These are phyloP conservation scores for Drosophila yooni DNA, from an alignment of 2,888 invertebrate species.

Conservation along the genomic window DNA sequence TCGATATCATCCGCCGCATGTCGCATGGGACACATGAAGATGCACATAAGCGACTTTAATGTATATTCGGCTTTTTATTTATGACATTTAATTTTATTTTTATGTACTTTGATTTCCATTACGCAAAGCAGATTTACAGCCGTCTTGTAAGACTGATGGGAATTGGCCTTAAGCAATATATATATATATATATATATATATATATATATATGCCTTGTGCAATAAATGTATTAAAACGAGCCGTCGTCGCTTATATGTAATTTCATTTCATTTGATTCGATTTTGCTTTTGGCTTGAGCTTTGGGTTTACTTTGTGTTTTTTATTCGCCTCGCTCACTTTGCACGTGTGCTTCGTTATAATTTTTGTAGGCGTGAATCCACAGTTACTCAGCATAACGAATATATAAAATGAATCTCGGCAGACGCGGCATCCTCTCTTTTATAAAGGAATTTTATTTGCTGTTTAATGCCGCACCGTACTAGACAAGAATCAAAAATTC, in stretches of 20 bases:
- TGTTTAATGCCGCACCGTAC: conserved; percentile 41
- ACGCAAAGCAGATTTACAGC: conserved; percentile 49
- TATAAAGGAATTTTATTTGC: conserved; percentile 48
- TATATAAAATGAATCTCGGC: conserved; percentile 44
- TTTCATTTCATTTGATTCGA: conserved; percentile 54
- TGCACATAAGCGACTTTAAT: conserved; percentile 31
- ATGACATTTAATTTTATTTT: conserved; percentile 73
- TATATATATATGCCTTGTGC: not conserved
- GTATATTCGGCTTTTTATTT: conserved; percentile 56
- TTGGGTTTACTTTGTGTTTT: conserved; percentile 39
- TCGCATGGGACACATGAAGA: conserved; percentile 27
- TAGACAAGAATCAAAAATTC: conserved; percentile 52
- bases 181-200: not conserved
- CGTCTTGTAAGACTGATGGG: conserved; percentile 2
- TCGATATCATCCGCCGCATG: conserved; percentile 22
- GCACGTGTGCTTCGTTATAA: conserved; percentile 57
- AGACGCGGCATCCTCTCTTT: conserved; percentile 7
- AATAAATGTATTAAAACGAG: conserved; percentile 35
- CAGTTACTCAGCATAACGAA: conserved; percentile 40
- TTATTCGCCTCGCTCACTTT: conserved; percentile 43
- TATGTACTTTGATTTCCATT: conserved; percentile 74
- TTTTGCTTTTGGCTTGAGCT: conserved; percentile 53
- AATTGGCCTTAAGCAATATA: conserved; percentile 38
- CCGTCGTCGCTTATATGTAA: conserved; percentile 30
- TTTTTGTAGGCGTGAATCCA: conserved; percentile 53